phyloP scores from a whole-genome alignment of 2,113 vertebrate species.

The Podilymbus podiceps region DNA sequence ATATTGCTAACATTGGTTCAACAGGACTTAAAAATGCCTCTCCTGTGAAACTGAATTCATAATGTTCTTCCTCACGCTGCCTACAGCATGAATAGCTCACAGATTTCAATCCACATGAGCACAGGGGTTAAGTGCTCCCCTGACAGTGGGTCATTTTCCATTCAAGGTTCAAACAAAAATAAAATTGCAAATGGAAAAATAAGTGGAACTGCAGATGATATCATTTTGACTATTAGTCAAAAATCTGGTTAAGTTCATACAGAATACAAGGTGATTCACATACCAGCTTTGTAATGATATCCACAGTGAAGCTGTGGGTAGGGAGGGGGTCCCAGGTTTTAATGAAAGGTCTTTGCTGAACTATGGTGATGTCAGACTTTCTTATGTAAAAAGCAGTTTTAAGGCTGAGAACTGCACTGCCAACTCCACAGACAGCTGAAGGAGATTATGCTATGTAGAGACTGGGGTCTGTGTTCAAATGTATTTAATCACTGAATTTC shows the following conservation, averaged over 20 bases:
- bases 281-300: neutral
- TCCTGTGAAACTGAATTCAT: neutral
- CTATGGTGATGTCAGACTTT: neutral
- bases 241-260: neutral
- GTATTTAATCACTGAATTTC: neutral
- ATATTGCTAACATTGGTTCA: slow-evolving; percentile 3
- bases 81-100: neutral
- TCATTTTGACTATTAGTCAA: neutral
- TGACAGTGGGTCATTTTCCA: neutral
- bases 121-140: neutral
- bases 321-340: neutral
- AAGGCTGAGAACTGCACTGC: neutral
- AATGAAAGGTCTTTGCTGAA: neutral
- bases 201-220: neutral
- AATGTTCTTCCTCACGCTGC: neutral
- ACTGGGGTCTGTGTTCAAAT: neutral
- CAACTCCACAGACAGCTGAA: neutral
- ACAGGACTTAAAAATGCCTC: neutral
- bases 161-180: neutral
- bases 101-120: neutral
- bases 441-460: neutral
- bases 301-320: neutral
- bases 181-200: neutral
- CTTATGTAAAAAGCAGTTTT: neutral
- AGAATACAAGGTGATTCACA: neutral